Percentiles rank a stretch among this genome's conserved stretches.
phyloP scores from a whole-genome alignment of 1,140 invertebrate genomes.

The Samia ricini region DNA sequence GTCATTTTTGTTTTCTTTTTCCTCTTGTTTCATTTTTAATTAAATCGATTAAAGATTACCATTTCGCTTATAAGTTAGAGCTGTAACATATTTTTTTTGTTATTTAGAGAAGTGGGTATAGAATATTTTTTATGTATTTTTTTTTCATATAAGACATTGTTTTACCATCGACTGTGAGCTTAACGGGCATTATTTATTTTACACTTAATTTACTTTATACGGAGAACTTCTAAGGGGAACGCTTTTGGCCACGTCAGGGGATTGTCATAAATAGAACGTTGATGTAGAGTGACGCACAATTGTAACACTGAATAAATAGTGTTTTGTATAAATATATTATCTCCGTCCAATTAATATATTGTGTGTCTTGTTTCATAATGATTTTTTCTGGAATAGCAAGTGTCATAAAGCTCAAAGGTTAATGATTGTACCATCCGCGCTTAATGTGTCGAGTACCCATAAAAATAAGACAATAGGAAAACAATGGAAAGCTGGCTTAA shows the following conservation, averaged over 20 bases:
- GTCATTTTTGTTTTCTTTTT: slow-evolving; percentile 44
- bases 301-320: slow-evolving; percentile 38
- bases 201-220: slow-evolving; percentile 30
- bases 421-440: slow-evolving; percentile 9
- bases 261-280: slow-evolving; percentile 1
- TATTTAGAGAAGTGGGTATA: slow-evolving; percentile 16
- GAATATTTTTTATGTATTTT: slow-evolving; percentile 17
- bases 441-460: no score
- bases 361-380: slow-evolving; percentile 18
- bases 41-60: slow-evolving; percentile 28
- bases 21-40: slow-evolving; percentile 23
- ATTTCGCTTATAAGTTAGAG: slow-evolving; percentile 23
- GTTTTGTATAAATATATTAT: slow-evolving; percentile 42
- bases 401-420: slow-evolving; percentile 5
- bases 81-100: slow-evolving; percentile 27
- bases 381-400: neutral
- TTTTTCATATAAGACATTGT: slow-evolving; percentile 20
- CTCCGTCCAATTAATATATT: slow-evolving; percentile 52
- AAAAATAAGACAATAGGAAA: no score
- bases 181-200: slow-evolving; percentile 62
- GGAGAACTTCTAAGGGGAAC: slow-evolving; percentile 20
- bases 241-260: neutral
- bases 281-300: slow-evolving; percentile 48
- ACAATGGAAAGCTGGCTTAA: no score
- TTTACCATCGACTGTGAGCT: slow-evolving; percentile 48